Evolutionary conservation across 2,888 invertebrate species (phyloP).

Genomic region (Helobdella robusta): DNA sequence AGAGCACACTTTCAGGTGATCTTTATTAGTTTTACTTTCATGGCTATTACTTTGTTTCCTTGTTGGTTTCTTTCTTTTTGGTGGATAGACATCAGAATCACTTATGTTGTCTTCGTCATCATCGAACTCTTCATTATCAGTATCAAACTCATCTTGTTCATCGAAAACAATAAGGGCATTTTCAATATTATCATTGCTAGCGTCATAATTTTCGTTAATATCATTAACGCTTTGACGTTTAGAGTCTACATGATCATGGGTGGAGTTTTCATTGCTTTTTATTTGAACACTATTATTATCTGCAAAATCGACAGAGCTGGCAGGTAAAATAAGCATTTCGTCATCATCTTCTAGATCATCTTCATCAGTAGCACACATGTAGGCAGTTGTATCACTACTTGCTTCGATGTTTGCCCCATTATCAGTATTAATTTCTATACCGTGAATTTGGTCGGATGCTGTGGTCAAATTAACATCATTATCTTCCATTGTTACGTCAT

Average conservation of each 20-base stretch:
- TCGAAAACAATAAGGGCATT: background rate
- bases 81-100: background rate
- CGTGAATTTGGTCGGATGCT: no score
- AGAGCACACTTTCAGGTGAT: no score
- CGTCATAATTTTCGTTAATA: background rate
- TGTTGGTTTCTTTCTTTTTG: constrained; percentile 7
- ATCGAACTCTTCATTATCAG: background rate
- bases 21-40: no score
- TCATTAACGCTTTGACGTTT: background rate
- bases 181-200: background rate
- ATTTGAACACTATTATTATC: background rate
- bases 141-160: background rate
- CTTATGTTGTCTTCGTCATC: background rate
- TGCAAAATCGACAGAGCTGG: background rate
- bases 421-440: no score
- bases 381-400: no score
- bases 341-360: no score
- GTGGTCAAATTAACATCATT: no score
- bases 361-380: no score
- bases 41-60: no score
- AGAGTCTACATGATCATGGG: background rate
- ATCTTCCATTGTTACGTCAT: no score
- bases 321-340: no score
- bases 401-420: no score
- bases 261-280: background rate